Evolutionary conservation across 2,888 invertebrate genomes (phyloP).

Genomic region (Orgyia antiqua): DNA sequence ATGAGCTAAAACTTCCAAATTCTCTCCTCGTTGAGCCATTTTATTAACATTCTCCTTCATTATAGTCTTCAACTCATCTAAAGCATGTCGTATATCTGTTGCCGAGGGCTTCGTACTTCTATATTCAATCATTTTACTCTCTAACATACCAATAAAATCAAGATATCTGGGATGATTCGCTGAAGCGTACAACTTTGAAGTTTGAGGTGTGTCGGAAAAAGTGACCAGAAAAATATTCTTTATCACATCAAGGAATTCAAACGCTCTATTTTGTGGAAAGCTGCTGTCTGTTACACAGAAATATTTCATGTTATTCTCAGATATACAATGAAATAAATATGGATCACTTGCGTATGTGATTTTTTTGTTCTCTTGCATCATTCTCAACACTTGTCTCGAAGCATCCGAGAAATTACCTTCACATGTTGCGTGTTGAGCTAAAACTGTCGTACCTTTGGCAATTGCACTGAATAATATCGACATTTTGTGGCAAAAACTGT

Average conservation of each 20-base stretch:
- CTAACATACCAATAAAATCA: slow-evolving; percentile 2
- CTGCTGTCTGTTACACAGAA: neutral
- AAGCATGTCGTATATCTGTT: too few relatives aligned
- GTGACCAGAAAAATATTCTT: neutral
- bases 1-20: too few relatives aligned
- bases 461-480: slow-evolving; percentile 6
- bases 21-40: too few relatives aligned
- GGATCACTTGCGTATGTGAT: neutral
- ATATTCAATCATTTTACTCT: slow-evolving; percentile 3
- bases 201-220: neutral
- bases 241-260: neutral
- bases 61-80: too few relatives aligned
- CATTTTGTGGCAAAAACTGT: slow-evolving; percentile 4
- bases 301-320: neutral
- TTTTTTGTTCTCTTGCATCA: slow-evolving; percentile 1
- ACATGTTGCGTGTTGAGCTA: slow-evolving; percentile 2
- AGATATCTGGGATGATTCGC: neutral
- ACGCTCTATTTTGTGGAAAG: neutral
- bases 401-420: slow-evolving; percentile 2
- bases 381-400: slow-evolving; percentile 1
- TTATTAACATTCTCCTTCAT: too few relatives aligned
- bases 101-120: neutral
- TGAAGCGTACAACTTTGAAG: slow-evolving; percentile 2
- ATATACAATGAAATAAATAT: slow-evolving; percentile 2
- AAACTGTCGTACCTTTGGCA: neutral